Base-by-base conservation (phyloP, 2,888 invertebrate genomes). In the Drosophila peninsularis region DNA sequence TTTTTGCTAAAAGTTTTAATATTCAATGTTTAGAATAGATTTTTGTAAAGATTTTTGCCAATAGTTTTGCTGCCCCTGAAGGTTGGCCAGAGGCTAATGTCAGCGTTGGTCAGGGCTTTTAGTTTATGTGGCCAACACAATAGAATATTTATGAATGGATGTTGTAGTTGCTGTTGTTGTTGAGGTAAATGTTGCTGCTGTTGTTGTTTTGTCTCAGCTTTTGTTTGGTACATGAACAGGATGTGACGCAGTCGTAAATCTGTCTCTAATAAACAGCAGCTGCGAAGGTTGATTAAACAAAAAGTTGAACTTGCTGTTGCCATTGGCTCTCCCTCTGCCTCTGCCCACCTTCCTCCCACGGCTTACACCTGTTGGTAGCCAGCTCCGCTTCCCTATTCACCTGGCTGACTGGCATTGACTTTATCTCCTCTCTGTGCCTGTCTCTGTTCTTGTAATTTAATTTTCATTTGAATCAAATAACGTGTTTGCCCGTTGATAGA, bases 201-300 rank as follows among this genome's bases (percentile, higher is more conserved):
- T 24, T 62, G 32, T 52, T 65, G 50, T 17, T 60, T 30, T 36
- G 34, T 45, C 30, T 45, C 45, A 41, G 45, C 60, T 39, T 54
- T 54, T 55, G 52, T 61, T 37, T 57, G 47, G 54, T 55, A 56
- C 47, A 39, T 66, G 58, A 64, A 80, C 87, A 88, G 82, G 88
- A 83, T 88, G 88, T 88, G 82, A 88, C 82, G 88, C 63, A 50
- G 45, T 70, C 57, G 77, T 82, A 62, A 81, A 84, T 84, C 62
- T 58, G 73, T 76, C 65, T 73, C 67, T 71, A 74, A 71, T 88
- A 78, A 83, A 86, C 87, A 85, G 17, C 37, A 85, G 17, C 37
- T 36, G 10, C 42, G 61, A 72, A 82, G 80, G 80, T 80, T 82
- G 47, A 74, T 80, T 88, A 86, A 86, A 83, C 83, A 83, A 75